These are phyloP conservation scores for Vanessa tameamea DNA, from an alignment of 1,140 invertebrate genomes.

Conservation along the genomic window DNA sequence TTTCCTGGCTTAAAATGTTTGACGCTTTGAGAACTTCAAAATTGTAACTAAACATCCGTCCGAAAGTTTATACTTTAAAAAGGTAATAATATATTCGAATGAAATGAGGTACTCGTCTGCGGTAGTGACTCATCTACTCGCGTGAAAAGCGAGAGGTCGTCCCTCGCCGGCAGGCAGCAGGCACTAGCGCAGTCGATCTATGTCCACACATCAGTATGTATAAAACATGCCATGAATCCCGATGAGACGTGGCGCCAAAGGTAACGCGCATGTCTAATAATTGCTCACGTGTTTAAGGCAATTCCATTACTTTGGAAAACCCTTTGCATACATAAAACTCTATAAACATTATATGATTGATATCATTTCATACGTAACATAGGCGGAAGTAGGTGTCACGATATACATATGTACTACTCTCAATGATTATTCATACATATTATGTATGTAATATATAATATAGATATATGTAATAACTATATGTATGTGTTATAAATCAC, in stretches of 20 bases:
- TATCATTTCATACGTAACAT: neutral
- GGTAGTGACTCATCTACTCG: slow-evolving; percentile 37
- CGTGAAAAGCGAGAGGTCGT: slow-evolving; percentile 46
- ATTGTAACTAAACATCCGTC: too few species aligned
- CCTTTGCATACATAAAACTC: slow-evolving; percentile 8
- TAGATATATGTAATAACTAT: too few species aligned
- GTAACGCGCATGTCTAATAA: slow-evolving; percentile 56
- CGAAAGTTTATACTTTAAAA: too few species aligned
- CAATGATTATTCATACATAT: too few species aligned
- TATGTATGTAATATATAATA: too few species aligned
- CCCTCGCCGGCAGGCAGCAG: slow-evolving; percentile 23
- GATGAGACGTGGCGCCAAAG: slow-evolving; percentile 65
- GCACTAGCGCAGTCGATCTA: slow-evolving; percentile 23
- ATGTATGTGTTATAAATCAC: too few species aligned
- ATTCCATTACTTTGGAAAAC: slow-evolving; percentile 23
- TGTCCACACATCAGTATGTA: slow-evolving; percentile 34
- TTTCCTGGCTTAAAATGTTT: neutral
- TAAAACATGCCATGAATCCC: slow-evolving; percentile 53
- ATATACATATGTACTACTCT: too few species aligned
- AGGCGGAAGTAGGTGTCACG: neutral
- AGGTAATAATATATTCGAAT: too few species aligned
- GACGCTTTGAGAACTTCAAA: too few species aligned
- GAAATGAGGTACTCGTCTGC: too few species aligned
- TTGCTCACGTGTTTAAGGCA: slow-evolving; percentile 35
- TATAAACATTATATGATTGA: neutral